Evolutionary conservation across 2,888 invertebrate genomes (phyloP), one percentile per base, ranked within the genome.

Genomic region (Lycophotia porphyrea): DNA sequence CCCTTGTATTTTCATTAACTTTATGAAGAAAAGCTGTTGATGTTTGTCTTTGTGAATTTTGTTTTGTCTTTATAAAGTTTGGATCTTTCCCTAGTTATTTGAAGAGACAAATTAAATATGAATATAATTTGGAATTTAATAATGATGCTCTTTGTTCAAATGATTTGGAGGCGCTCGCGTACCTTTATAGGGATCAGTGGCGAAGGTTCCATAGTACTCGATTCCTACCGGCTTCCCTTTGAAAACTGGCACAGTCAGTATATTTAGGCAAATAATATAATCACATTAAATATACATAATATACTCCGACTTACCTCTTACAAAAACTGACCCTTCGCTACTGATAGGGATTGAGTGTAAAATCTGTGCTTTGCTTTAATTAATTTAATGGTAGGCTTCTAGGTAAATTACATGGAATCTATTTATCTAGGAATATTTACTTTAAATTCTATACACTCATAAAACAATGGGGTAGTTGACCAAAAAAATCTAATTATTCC

Each of bases 1-100:
- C 76, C 60, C 65, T 80, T 78, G 87, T 82, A 79, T 76, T 87
- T 75, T 72, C 82, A 82, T 76, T 72, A 87, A 77, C 75, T 78
- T 87, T 84, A 81, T 77, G 84, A 84, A 67, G 74, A 69, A 76
- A 63, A 47, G 74, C 67, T 78, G 76, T 75, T 70, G 78, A 67
- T 78, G 76, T 77, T 84, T 87, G 76, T 63, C 76, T 74, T 79
- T 77, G 76, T 75, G 39, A 75, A 79, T 77, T 79, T 86, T 74
- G 79, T 77, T 77, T 82, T 82, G 76, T 75, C 68, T 74, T 81
- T n/a, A 34, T 71, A 61, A 79, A 76, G 80, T 85, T 82, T 70
- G 27, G 67, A 55, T 63, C 63, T 58, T 61, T 52, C 61, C 71
- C 36, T 68, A 68, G 55, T 67, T 66, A 74, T 61, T 81, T 81